Percentiles rank a stretch among this genome's conserved stretches.
Evolutionary conservation across 2,888 invertebrate species (phyloP).

Genomic region (Aspidiotus rigidus): DNA sequence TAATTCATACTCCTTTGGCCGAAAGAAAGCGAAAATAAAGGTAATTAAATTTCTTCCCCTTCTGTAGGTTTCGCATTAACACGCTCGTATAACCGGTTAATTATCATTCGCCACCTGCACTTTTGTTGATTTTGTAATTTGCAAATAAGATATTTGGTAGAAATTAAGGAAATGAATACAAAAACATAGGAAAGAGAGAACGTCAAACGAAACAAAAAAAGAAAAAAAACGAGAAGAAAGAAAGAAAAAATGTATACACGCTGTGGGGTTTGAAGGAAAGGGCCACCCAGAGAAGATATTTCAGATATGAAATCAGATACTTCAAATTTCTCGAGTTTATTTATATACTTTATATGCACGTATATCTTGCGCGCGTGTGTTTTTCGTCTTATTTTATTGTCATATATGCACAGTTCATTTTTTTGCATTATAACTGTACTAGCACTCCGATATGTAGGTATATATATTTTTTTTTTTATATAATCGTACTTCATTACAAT

Average conservation of each 20-base stretch:
- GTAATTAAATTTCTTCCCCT: too few species aligned
- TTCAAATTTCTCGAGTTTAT: constrained; percentile 11
- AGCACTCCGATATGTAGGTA: too few species aligned
- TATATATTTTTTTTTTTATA: too few species aligned
- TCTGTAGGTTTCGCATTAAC: not conserved
- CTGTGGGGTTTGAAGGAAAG: constrained; percentile 14
- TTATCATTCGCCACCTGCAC: constrained; percentile 13
- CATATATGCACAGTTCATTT: too few species aligned
- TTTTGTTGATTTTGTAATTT: constrained; percentile 8
- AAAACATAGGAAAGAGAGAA: too few species aligned
- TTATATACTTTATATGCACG: not conserved
- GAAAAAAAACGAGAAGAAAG: too few species aligned
- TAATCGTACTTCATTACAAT: too few species aligned
- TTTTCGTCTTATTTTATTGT: too few species aligned
- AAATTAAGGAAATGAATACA: constrained; percentile 7
- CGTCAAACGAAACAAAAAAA: too few species aligned
- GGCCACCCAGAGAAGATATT: constrained; percentile 16
- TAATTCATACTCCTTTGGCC: too few species aligned
- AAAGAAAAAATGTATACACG: not conserved
- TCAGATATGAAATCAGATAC: constrained; percentile 13
- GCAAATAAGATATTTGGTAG: constrained; percentile 16
- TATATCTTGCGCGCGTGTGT: not conserved
- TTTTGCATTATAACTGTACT: too few species aligned
- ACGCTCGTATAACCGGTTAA: constrained; percentile 15
- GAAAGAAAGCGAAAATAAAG: too few species aligned